A percentile compares a stretch with the other conserved stretches of the same genome.
Conservation (phyloP, 2,113 vertebrate genomes). For the Corythaeola cristata region DNA sequence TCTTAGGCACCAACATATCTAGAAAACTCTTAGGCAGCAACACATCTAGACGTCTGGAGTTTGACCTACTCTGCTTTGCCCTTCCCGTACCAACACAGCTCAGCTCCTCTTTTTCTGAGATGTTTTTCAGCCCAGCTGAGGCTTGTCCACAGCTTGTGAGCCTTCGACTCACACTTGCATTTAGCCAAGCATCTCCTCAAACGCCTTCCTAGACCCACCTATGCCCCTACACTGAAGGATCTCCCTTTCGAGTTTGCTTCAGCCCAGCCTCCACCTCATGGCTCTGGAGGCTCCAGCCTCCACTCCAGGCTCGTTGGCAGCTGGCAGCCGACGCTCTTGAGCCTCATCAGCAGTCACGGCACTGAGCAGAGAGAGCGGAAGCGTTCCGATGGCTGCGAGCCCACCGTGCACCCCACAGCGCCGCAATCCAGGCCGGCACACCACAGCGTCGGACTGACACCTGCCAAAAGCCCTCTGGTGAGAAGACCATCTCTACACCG, state of each 20-base stretch:
- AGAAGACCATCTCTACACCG: neutral
- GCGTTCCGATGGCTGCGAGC: neutral
- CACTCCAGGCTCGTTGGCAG: fast-evolving
- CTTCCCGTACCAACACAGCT: neutral
- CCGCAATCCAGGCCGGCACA: neutral
- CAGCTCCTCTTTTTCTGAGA: neutral
- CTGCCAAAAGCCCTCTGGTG: neutral
- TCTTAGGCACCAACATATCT: neutral
- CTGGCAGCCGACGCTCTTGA: neutral
- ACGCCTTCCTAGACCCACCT: neutral
- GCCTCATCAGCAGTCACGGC: neutral
- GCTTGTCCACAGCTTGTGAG: neutral
- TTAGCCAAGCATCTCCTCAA: neutral
- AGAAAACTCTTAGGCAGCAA: neutral
- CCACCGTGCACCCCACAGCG: no score
- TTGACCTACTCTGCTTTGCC: neutral
- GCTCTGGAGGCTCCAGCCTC: no score
- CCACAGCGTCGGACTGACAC: fast-evolving
- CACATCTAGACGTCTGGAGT: neutral
- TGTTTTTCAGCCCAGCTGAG: neutral
- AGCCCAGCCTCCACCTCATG: neutral
- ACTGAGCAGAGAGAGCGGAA: neutral
- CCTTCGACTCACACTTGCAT: neutral
- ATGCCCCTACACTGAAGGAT: neutral
- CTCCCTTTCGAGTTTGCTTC: neutral